Evolutionary conservation across 2,113 vertebrate genomes (phyloP).

Genomic region (Burhinus bistriatus): DNA sequence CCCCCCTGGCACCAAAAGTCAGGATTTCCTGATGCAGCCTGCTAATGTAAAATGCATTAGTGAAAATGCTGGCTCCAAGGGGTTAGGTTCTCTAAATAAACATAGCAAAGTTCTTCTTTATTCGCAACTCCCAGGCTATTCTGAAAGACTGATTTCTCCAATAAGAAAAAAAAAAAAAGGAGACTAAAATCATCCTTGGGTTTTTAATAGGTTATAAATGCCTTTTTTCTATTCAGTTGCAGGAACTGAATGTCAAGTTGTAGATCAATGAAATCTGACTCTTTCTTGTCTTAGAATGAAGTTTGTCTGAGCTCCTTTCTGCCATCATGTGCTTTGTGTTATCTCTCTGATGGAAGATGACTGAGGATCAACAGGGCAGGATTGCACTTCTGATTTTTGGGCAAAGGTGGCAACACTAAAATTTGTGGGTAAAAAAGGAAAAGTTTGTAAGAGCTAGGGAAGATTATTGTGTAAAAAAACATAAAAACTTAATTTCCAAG

Average conservation of each 20-base stretch:
- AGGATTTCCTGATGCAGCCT: conserved; percentile 79
- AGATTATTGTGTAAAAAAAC: not conserved
- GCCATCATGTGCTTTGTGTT: not conserved
- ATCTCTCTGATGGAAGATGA: not conserved
- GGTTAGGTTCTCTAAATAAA: conserved; percentile 79
- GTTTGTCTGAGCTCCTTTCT: not conserved
- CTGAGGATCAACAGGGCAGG: not conserved
- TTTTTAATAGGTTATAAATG: conserved; percentile 72
- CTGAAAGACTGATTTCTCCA: conserved; percentile 54
- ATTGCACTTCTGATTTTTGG: not conserved
- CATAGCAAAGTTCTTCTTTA: conserved; percentile 68
- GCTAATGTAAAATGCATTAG: conserved; percentile 84
- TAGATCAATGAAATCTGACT: conserved; percentile 36
- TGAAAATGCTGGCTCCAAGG: conserved; percentile 76
- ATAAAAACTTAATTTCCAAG: not conserved
- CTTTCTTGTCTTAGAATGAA: conserved; percentile 35
- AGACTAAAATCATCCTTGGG: conserved; percentile 41
- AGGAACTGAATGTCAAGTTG: conserved; percentile 48
- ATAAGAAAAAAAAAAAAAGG: not conserved
- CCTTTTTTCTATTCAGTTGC: conserved; percentile 41
- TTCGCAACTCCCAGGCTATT: conserved; percentile 64
- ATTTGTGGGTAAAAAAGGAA: not conserved
- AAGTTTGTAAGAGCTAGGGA: not conserved
- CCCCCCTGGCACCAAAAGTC: conserved; percentile 78
- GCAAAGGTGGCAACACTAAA: not conserved